Percentiles rank a stretch among this genome's conserved stretches.
These are phyloP conservation scores for Siderastrea siderea DNA, from an alignment of 92 coral and sea anemone species.

Conservation along the genomic window DNA sequence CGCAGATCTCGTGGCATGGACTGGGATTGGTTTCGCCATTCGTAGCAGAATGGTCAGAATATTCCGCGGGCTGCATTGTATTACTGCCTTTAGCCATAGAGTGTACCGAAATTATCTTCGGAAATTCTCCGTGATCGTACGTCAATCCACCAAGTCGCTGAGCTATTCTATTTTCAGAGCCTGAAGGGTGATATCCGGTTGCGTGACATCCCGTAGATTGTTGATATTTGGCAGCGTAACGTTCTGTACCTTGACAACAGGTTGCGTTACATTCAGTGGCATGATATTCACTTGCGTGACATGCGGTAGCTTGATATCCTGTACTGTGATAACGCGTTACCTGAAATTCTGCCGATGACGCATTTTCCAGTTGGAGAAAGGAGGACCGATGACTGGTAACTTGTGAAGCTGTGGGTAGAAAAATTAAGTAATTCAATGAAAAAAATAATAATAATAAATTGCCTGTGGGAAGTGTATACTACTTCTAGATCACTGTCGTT, in stretches of 20 bases:
- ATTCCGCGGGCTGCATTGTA: background rate
- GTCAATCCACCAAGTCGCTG: background rate
- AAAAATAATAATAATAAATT: too few species aligned
- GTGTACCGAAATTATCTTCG: conserved; percentile 44
- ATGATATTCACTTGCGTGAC: background rate
- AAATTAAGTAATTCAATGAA: background rate
- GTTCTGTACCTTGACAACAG: background rate
- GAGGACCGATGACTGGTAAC: background rate
- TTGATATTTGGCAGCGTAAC: background rate
- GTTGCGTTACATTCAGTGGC: background rate
- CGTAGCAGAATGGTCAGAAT: background rate
- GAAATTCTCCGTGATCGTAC: conserved; percentile 43
- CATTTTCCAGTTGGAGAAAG: background rate
- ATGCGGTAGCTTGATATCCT: background rate
- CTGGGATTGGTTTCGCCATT: too few species aligned
- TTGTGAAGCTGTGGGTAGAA: background rate
- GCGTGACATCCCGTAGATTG: background rate
- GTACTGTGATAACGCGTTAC: background rate
- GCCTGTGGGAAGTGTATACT: background rate
- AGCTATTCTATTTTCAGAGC: conserved; percentile 3
- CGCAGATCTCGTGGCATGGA: background rate
- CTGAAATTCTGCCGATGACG: background rate
- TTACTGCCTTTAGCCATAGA: background rate
- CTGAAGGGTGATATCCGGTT: background rate
- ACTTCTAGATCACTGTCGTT: background rate